phyloP scores from a whole-genome alignment of 64 coral and sea anemone species.

The Montipora capricornis region DNA sequence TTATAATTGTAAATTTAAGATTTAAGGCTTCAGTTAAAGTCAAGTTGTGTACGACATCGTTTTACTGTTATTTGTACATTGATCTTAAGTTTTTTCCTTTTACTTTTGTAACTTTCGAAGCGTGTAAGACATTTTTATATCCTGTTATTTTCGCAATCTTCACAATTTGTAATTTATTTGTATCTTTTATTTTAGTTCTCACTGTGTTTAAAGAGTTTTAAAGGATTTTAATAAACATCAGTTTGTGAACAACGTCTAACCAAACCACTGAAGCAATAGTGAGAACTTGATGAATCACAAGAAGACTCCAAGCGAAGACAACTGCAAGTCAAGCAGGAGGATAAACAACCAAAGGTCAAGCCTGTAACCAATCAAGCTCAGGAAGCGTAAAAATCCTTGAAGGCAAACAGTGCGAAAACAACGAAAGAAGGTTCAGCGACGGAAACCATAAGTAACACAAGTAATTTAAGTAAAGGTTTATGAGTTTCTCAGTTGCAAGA shows the following conservation, averaged over 20 bases:
- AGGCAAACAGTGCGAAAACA: neutral
- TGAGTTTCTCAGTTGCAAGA: constrained; percentile 12
- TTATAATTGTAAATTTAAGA: neutral
- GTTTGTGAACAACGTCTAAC: neutral
- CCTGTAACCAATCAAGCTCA: constrained; percentile 15
- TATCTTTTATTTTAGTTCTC: neutral
- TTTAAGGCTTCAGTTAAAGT: neutral
- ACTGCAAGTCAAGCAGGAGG: neutral
- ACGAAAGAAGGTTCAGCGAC: neutral
- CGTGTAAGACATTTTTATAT: neutral
- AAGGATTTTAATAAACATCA: neutral
- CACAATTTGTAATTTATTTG: neutral
- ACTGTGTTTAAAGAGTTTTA: neutral
- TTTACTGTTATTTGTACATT: neutral
- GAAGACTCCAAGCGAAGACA: neutral
- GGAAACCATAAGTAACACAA: neutral
- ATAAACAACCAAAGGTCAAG: neutral
- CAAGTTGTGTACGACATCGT: neutral
- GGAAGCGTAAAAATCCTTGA: neutral
- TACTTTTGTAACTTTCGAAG: neutral
- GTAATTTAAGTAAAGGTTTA: neutral
- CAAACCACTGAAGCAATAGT: neutral
- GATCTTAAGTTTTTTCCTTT: neutral
- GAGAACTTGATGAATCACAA: neutral
- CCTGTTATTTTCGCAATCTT: neutral